Evolutionary conservation across 2,888 invertebrate genomes (phyloP), one percentile per base, ranked within the genome.

Genomic region (Pyrochroa serraticornis): DNA sequence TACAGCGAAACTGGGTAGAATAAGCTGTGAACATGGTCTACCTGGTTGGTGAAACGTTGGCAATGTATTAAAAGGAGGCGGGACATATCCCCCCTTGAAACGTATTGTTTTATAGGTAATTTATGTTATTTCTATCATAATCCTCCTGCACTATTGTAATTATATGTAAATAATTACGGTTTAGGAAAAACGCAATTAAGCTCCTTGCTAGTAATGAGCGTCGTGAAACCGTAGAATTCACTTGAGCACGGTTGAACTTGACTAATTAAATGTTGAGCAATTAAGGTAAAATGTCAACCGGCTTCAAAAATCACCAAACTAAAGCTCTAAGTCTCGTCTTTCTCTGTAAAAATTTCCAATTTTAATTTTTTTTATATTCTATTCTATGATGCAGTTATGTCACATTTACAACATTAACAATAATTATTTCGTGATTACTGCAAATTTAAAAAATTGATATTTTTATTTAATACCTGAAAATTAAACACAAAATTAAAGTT

Each of bases 61-160:
- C 31, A 44, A 52, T 38, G 44, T 45, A 35, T 52, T 35, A 13
- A 35, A 43, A 57, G 45, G 50, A 63, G 67, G 66, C 66, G 65
- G 64, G 62, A 54, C 57, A 59, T 59, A 58, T 58, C 62, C 62
- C 67, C 66, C 68, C 67, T 68, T 67, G 63, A 66, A 66, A 70
- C 64, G 63, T 64, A 72, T 69, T 69, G 71, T 71, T 70, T 69
- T 64, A 12, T 54, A 43, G 48, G 63, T 68, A 65, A 70, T 68
- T 69, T 67, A 69, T 68, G 68, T 66, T 67, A 67, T 67, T 69
- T 63, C 63, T 62, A 56, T 62, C 63, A 68, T 67, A 66, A 71
- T 64, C 53, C 54, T 58, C 59, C 46, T 55, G 45, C 41, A 38
- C 43, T 52, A 62, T 59, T 58, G 58, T 61, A 64, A 65, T 65